Evolutionary conservation across 2,113 vertebrate genomes (phyloP), one percentile per base, ranked within the genome.

Genomic region (Aptenodytes patagonicus): DNA sequence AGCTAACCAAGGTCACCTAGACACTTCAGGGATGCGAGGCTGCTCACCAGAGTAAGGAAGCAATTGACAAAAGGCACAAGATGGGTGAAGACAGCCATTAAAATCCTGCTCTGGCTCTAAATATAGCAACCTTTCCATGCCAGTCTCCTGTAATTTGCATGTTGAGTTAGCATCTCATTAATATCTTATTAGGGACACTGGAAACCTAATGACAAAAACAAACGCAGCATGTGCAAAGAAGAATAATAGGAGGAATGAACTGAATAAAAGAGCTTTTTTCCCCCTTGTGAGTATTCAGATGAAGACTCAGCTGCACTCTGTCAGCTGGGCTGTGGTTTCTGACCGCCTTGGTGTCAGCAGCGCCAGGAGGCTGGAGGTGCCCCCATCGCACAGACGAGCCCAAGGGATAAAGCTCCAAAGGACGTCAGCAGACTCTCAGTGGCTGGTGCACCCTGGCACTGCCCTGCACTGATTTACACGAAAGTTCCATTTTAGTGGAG

Each of bases 121-220:
- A 97, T 97, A 96, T 96, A 97, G 95, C 87, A 96, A 92, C 86
- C 79, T 76, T 96, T 83, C 66, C 89, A 93, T 96, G 95, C 89
- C 93, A 95, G 87, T 96, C 95, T 97, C 94, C 97, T 94, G 89
- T 94, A 94, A 97, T 97, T 97, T 97, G 93, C 95, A 92, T 96
- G 94, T 96, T 94, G 94, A 96, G 96, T 97, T 97, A 97, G 95
- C 97, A 97, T 97, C 91, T 97, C 95, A 97, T 97, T 97, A 97
- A 96, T 97, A 93, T 94, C 96, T 93, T 97, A 97, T 93, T 96
- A 97, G 91, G 87, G 91, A 86, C 75, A 95, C 71, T 95, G 87
- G 79, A 94, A 96, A 94, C 64, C 78, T 97, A 95, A 97, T 96
- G 97, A 95, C 93, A 97, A 97, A 97, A 96, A 97, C 95, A 96